Evolutionary conservation across 2,113 vertebrate species (phyloP).

Genomic region (Notarius lentiginosus): DNA sequence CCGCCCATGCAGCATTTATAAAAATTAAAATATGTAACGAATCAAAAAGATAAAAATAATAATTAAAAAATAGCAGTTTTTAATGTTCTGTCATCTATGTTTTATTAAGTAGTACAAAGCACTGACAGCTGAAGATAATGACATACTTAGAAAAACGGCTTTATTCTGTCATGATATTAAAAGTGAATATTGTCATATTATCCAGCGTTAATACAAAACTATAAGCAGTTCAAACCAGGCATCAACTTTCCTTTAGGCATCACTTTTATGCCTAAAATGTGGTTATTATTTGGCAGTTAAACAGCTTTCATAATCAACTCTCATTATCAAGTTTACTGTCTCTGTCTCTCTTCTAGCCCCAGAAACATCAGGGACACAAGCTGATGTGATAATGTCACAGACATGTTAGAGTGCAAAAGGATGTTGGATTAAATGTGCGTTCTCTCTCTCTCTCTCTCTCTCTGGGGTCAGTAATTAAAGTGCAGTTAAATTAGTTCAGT

Average conservation of each 20-base stretch:
- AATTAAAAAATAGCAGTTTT: neutral
- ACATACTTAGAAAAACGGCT: neutral
- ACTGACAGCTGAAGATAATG: neutral
- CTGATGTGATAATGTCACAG: neutral
- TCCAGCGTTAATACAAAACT: neutral
- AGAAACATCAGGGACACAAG: neutral
- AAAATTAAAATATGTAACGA: neutral
- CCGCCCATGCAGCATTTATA: neutral
- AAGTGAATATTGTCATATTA: neutral
- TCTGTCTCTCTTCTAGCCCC: neutral
- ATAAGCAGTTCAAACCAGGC: neutral
- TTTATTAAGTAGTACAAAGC: neutral
- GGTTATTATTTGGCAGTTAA: conserved; percentile 27
- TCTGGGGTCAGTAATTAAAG: conserved; percentile 38
- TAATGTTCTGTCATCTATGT: neutral
- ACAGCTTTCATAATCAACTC: neutral
- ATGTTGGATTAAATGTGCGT: neutral
- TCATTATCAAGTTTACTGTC: neutral
- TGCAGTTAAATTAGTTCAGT: conserved; percentile 40
- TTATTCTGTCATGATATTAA: neutral
- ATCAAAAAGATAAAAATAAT: neutral
- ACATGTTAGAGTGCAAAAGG: neutral
- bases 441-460: conserved; percentile 3
- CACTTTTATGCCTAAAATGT: neutral
- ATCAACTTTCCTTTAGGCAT: neutral